A percentile compares a stretch with the other conserved stretches of the same genome.
Evolutionary conservation across 37 sponge, comb jelly and placozoan species (phyloP).

Genomic region (Ianthella basta): DNA sequence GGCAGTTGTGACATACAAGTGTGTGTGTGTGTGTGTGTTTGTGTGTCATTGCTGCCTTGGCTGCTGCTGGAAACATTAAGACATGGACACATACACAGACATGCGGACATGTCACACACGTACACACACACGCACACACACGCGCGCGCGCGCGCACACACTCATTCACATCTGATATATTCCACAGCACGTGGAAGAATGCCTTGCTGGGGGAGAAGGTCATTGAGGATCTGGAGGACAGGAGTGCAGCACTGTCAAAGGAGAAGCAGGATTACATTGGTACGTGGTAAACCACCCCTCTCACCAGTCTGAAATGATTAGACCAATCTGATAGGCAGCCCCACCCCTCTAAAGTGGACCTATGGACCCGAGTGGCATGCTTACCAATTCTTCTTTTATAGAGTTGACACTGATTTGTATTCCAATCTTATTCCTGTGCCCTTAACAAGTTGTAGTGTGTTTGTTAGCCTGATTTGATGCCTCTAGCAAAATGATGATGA

Average conservation of each 20-base stretch:
- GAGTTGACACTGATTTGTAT: background rate
- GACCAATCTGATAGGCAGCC: background rate
- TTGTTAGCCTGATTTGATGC: no score
- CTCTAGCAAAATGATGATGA: no score
- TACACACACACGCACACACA: slow-evolving; percentile 11
- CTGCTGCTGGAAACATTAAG: background rate
- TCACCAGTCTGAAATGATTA: background rate
- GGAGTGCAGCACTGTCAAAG: slow-evolving; percentile 75
- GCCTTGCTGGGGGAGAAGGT: slow-evolving; percentile 90
- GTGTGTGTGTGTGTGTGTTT: background rate
- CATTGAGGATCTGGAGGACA: slow-evolving; percentile 79
- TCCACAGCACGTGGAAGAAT: slow-evolving; percentile 94
- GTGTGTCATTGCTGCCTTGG: background rate
- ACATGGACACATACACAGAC: slow-evolving; percentile 10
- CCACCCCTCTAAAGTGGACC: background rate
- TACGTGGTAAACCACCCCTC: slow-evolving; percentile 22
- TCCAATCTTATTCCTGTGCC: background rate
- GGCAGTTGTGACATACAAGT: background rate
- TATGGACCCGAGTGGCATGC: background rate
- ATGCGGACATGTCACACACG: background rate
- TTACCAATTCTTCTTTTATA: no score
- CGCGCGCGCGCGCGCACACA: background rate
- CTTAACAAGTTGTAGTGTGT: background rate
- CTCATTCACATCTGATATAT: no score
- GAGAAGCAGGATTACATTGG: slow-evolving; percentile 85